Percentiles rank a stretch among this genome's conserved stretches.
Conservation (phyloP, 1,140 invertebrate species). For the Drosophila persimilis region DNA sequence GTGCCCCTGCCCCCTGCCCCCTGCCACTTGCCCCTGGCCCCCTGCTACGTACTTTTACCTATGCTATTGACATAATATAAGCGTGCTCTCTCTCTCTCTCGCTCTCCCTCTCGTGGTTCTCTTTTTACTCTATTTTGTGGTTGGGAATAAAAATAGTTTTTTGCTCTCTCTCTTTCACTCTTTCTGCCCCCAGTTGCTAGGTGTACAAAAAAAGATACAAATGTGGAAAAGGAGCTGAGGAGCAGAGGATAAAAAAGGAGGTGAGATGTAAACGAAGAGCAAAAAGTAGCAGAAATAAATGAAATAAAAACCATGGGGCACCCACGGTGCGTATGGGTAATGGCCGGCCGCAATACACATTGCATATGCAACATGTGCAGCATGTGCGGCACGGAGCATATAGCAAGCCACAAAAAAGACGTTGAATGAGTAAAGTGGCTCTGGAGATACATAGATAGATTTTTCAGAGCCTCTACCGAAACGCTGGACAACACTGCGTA, state of each 20-base stretch:
- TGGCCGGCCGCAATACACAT: neutral
- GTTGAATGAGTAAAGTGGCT: too few species aligned
- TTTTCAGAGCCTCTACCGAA: too few species aligned
- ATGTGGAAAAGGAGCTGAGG: conserved; percentile 19
- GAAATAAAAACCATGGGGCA: too few species aligned
- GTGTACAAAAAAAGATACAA: conserved; percentile 61
- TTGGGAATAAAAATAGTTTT: conserved; percentile 77
- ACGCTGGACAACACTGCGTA: too few species aligned
- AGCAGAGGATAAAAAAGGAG: neutral
- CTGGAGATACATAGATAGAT: too few species aligned
- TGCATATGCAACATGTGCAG: conserved; percentile 21
- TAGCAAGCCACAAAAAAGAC: conserved; percentile 18
- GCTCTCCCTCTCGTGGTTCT: conserved; percentile 25
- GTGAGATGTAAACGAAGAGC: neutral
- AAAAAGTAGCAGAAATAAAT: conserved; percentile 20
- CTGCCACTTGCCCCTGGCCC: too few species aligned
- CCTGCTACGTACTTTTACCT: conserved; percentile 29
- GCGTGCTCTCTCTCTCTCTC: conserved; percentile 27
- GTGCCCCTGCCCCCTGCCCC: too few species aligned
- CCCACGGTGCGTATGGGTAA: conserved; percentile 40
- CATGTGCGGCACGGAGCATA: neutral
- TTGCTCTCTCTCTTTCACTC: conserved; percentile 30
- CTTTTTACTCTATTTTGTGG: conserved; percentile 30
- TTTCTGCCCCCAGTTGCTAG: conserved; percentile 69
- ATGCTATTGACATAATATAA: conserved; percentile 77